Conservation (phyloP, 2,113 vertebrate genomes). For the Salvelinus fontinalis region DNA sequence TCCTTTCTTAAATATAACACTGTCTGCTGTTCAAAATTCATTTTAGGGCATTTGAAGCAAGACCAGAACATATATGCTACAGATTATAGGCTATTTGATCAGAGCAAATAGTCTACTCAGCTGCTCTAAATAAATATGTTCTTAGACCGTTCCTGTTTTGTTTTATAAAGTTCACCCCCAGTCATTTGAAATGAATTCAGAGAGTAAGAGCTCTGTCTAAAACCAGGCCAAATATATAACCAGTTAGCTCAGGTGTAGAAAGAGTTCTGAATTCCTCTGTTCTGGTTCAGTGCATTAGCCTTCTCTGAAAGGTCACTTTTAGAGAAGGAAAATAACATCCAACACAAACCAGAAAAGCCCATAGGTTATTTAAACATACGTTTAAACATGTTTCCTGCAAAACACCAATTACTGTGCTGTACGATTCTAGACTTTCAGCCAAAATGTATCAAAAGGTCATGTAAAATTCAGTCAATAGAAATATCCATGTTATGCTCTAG, state of each 20-base stretch:
- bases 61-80: background rate
- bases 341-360: background rate
- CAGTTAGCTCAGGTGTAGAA: background rate
- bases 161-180: no score
- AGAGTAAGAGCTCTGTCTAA: no score
- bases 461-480: background rate
- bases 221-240: background rate
- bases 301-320: constrained; percentile 19
- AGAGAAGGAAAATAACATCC: background rate
- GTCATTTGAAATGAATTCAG: no score
- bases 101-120: background rate
- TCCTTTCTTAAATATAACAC: no score
- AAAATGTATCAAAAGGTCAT: background rate
- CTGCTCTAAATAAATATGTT: no score
- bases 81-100: background rate
- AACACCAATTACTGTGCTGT: background rate
- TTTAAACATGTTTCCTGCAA: constrained; percentile 3
- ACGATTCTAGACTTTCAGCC: background rate
- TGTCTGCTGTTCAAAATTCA: no score
- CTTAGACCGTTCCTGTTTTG: no score
- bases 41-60: background rate
- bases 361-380: background rate
- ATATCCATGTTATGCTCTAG: background rate
- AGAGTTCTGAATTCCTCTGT: constrained; percentile 9
- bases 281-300: constrained; percentile 18